Evolutionary conservation across 2,797 vertebrate genomes (phyloP), one percentile per base, ranked within the genome.

Genomic region (Enteromius argenteus): DNA sequence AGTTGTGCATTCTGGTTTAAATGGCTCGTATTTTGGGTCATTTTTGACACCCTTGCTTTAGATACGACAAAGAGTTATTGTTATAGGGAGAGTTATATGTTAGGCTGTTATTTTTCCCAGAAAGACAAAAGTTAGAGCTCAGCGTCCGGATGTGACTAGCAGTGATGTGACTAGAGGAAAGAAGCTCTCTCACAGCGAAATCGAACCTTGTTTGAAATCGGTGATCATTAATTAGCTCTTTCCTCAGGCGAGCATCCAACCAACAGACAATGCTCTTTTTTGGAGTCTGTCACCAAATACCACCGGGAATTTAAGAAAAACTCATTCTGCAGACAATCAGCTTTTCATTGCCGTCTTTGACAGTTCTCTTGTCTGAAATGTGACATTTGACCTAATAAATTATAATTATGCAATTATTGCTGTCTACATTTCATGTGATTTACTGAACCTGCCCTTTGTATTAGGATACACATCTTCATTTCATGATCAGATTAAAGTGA

Each of bases 271-370:
- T 84, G 62, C 49, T 71, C 72, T 69, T 71, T 78, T 74, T 58
- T 64, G 5, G 42, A 37, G 56, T 17, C 27, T 82, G 56, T 39
- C 30, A 74, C 80, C 14, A 82, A 64, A 82, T 74, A 74, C 13
- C 42, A 3, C 44, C 7, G 21, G 80, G 42, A 62, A 74, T 74
- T 49, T 81, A 30, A 44, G 23, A 23, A 30, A 23, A 51, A 74
- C 23, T 49, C 19, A 2, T 64, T 39, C 21, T 1, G 2, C 30
- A 51, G 27, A 82, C 58, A 74, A 82, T 64, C 56, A 23, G 8
- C 8, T 58, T 87, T 85, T 91, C 91, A 39, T 81, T 91, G 93
- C 49, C 14, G 11, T 82, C 4, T 73, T 9, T 82, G 9, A 37
- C 30, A 37, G 60, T 39, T 39, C 30, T 27, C 30, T 74, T 66